Evolutionary conservation across 1,140 invertebrate species (phyloP), one percentile per base, ranked within the genome.

Genomic region (Drosophila jambulina): DNA sequence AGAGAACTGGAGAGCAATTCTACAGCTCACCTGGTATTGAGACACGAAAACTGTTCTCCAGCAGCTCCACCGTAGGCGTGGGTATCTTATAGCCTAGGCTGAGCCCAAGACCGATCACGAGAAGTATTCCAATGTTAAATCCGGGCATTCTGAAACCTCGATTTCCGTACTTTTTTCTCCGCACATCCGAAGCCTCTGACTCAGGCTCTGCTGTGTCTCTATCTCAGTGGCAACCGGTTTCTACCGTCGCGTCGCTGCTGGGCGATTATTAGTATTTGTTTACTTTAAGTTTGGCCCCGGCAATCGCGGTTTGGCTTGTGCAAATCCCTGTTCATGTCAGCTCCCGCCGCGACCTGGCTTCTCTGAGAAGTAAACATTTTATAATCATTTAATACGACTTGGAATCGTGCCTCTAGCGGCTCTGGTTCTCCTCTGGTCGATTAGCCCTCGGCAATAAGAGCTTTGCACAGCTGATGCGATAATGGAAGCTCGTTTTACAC

Each of bases 1-100:
- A 2, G 3, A n/a, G 5, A 21, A 7, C 15, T 27, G 1, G 1
- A 34, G 8, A 23, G 25, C 25, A 29, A 12, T 21, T 51, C 12
- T 40, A 32, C 38, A 62, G 27, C 7, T 3, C 56, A 92, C 91
- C 79, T 75, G 86, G 91, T 43, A 92, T 92, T 0, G 87, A 91
- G 7, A 92, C 67, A 8, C 75, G 78, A 69, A 92, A 92, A 4
- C 87, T 82, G 42, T 80, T 78, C 10, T 53, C 29, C 27, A 80
- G 48, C 15, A 82, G 46, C 56, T 92, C 82, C 38, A 92, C 74
- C 38, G 25, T 54, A 12, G 70, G 75, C 15, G 61, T 34, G 10
- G 85, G 85, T 8, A 90, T 63, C 32, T 90, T 91, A 46, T 91
- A 90, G 13, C 53, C 34, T 25, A 36, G 51, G 17, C 38, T 21